Base-by-base conservation (phyloP, 2,888 invertebrate genomes). In the Drosophila monieri region DNA sequence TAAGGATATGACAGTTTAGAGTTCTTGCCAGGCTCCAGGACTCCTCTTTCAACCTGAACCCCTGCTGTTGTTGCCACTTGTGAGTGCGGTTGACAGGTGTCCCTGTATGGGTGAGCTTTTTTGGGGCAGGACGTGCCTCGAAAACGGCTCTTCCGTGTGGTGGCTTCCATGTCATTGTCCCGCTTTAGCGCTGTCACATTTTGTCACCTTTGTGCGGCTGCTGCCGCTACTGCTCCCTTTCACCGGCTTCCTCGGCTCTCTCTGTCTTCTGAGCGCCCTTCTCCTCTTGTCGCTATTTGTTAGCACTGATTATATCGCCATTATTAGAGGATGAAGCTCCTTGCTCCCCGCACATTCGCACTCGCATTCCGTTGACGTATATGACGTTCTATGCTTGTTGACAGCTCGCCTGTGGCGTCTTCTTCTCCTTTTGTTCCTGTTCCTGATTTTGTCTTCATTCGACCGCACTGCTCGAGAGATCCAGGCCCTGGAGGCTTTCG, bases 311-410 rank as follows among this genome's bases (percentile, higher is more conserved):
- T 74, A 62, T 71, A 69, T 74, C 70, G 62, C 59, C 56, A 54
- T 73, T 68, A 72, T 66, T 73, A 70, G 76, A 69, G 46, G 64
- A 54, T 67, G 39, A 47, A 60, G 47, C 43, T 27, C 27, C 27
- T 9, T 30, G 41, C 32, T n/a, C 8, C 12, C 44, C 8, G 21
- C n/a, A n/a, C 5, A 6, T 4, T 39, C 15, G 68, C 64, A 43
- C 56, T 53, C 43, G 14, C 79, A 59, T 73, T 35, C 59, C 59
- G 74, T 80, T 86, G 86, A 86, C 88, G 81, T 86, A 88, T 86
- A 80, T 81, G 86, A 80, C 73, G 76, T 74, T 73, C 70, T 64
- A 86, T 85, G 76, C 69, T 51, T 71, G 64, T 60, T 81, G 84
- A 84, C 84, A 84, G 84, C 73, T 68, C 55, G 79, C 85, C 83